These are phyloP conservation scores for Setipinna tenuifilis DNA, from an alignment of 2,797 vertebrate genomes.

Conservation along the genomic window DNA sequence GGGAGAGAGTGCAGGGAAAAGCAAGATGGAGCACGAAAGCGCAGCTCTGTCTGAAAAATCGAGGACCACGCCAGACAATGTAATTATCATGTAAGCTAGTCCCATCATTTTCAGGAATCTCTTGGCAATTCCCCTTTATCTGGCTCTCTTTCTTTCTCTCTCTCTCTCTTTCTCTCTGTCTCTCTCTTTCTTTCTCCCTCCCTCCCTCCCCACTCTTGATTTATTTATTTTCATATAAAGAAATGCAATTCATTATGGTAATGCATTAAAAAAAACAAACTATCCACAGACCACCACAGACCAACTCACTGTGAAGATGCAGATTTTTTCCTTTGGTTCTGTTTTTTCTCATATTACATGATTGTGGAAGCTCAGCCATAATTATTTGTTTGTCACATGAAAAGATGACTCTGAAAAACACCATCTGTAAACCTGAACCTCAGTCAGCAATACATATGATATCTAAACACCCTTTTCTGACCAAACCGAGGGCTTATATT, in stretches of 20 bases:
- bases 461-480: not conserved
- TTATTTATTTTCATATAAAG: conserved; percentile 25
- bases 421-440: not conserved
- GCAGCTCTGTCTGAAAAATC: conserved; percentile 53
- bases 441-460: not conserved
- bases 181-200: not conserved
- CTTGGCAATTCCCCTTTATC: conserved; percentile 19
- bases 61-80: conserved; percentile 47
- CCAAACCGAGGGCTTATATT: not conserved
- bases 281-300: conserved; percentile 12
- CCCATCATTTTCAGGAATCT: conserved; percentile 56
- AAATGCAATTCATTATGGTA: conserved; percentile 26
- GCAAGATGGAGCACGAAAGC: conserved; percentile 54
- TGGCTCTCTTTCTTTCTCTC: not conserved
- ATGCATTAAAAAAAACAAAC: conserved; percentile 18
- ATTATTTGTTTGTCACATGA: not conserved
- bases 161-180: not conserved
- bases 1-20: conserved; percentile 46
- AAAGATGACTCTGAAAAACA: not conserved
- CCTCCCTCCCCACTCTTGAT: not conserved
- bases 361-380: not conserved
- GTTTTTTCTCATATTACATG: conserved; percentile 34
- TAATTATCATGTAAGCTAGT: conserved; percentile 60
- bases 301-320: conserved; percentile 16
- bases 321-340: conserved; percentile 9